Evolutionary conservation across 2,797 vertebrate genomes (phyloP).

Genomic region (Margarornis squamiger): DNA sequence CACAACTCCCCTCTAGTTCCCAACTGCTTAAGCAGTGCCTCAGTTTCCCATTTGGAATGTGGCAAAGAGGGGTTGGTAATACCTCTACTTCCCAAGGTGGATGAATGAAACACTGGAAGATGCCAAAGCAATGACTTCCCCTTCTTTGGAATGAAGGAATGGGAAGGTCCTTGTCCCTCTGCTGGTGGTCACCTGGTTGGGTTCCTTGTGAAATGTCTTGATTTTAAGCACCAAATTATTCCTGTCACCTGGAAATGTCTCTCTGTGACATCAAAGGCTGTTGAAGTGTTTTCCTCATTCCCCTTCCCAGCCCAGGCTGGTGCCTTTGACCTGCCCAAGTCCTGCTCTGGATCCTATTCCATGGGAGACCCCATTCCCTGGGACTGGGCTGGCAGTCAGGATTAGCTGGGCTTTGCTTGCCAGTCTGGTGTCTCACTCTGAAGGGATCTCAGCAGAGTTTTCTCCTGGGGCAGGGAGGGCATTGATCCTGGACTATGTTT

Average conservation of each 20-base stretch:
- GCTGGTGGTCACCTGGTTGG: background rate
- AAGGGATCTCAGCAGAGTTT: background rate
- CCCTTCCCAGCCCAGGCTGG: background rate
- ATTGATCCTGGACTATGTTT: background rate
- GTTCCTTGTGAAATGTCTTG: background rate
- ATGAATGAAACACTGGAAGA: fast-evolving
- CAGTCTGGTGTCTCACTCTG: constrained; percentile 14
- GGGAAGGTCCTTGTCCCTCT: background rate
- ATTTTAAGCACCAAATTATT: background rate
- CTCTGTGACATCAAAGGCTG: background rate
- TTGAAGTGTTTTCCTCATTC: background rate
- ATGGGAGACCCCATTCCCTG: background rate
- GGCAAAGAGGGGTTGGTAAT: background rate
- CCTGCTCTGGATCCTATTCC: background rate
- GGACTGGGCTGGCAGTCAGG: background rate
- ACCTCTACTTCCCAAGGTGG: background rate
- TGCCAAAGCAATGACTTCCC: fast-evolving
- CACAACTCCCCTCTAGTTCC: background rate
- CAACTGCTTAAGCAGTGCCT: background rate
- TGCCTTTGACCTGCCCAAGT: background rate
- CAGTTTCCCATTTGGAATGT: background rate
- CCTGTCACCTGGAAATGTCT: background rate
- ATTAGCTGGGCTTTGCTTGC: constrained; percentile 16
- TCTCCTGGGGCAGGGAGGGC: background rate
- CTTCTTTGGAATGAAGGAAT: background rate